phyloP scores from a whole-genome alignment of 2,113 vertebrate genomes.

The Parus major region DNA sequence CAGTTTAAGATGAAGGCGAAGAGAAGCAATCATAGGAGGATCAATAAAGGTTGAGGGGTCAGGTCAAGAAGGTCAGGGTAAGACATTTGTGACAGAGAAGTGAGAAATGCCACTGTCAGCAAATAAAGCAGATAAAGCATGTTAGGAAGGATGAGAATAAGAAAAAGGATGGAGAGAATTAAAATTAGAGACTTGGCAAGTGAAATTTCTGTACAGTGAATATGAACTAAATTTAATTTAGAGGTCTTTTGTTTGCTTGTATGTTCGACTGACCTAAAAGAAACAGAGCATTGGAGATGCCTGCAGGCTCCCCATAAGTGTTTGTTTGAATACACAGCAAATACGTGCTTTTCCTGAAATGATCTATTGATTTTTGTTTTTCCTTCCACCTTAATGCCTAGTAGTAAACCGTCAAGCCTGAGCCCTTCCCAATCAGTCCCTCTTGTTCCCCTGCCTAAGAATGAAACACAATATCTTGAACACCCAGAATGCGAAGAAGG shows the following conservation, averaged over 20 bases:
- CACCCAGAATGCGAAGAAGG: conserved; percentile 47
- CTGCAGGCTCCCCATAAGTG: neutral
- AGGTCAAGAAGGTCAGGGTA: neutral
- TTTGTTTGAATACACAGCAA: neutral
- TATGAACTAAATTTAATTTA: neutral
- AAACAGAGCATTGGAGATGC: neutral
- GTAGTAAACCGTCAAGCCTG: neutral
- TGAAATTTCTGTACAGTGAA: neutral
- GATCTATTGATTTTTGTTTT: neutral
- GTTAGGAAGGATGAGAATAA: neutral
- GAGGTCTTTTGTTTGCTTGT: neutral
- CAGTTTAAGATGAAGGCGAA: neutral
- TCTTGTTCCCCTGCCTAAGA: conserved; percentile 40
- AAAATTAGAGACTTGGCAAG: neutral
- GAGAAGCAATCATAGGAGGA: neutral
- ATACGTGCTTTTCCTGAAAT: neutral
- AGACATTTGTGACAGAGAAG: neutral
- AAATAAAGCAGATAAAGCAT: neutral
- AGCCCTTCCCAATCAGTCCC: neutral
- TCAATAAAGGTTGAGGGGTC: neutral
- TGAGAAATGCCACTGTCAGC: neutral
- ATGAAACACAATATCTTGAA: conserved; percentile 73
- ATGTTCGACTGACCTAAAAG: neutral
- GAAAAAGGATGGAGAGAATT: neutral
- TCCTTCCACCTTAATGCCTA: neutral